Evolutionary conservation across 2,797 vertebrate genomes (phyloP), one percentile per base, ranked within the genome.

Genomic region (Phalloptychus januarius): DNA sequence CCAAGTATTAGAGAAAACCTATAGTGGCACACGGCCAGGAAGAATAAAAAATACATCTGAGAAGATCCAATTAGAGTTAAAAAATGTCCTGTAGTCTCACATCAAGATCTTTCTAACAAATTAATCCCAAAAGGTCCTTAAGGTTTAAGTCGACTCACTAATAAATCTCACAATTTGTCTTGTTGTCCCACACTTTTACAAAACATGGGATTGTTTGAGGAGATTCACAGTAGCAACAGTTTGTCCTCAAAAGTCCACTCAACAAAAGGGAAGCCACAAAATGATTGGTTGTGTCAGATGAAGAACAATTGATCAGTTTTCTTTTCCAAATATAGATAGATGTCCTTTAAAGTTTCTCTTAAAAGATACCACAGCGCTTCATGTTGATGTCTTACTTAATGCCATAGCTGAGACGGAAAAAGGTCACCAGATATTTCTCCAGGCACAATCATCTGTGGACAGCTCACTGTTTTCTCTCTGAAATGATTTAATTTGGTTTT

Each of bases 211-310:
- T 25, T 72, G 6, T 36, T 81, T 83, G 76, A 74, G 72, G 81
- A 84, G 89, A 78, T 77, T 73, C 45, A 58, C 48, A 85, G 76
- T 75, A 74, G 76, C 44, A 33, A 85, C 31, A 74, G 75, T 72
- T 87, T 81, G 38, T 86, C 83, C 74, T 79, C 12, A 3, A 88
- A 84, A 90, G 79, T 89, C 78, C 84, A 81, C 81, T 87, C 80
- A 82, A 74, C 77, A 73, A 88, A 77, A 50, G 80, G 71, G 50
- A 44, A 52, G 74, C 69, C 20, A 67, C 46, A 40, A 18, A 77
- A 45, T 36, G 80, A 42, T 86, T 85, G 82, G 56, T 77, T 83
- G 71, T 88, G 70, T 82, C 78, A 28, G 77, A 78, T 82, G 69
- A 85, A 80, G 80, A 52, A 63, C 58, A 81, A 77, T 80, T 86